Percentiles rank a stretch among this genome's conserved stretches.
These are phyloP conservation scores for Morus bassanus DNA, from an alignment of 2,797 vertebrate species.

Conservation along the genomic window DNA sequence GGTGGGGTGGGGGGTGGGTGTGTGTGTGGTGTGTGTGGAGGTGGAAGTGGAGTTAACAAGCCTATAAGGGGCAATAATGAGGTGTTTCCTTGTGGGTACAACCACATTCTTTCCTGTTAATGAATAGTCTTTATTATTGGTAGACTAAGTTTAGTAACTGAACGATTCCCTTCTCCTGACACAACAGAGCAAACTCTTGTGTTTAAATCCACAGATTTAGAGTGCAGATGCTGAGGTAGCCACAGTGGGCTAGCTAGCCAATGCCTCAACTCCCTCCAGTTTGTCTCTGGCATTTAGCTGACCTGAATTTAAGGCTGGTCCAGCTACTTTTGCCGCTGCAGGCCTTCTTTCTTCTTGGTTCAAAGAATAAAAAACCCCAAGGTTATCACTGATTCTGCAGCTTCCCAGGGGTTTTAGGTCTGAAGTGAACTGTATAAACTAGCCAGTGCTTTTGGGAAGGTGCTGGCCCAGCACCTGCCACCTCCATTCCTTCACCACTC, in stretches of 20 bases:
- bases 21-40: no score
- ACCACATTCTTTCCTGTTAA: neutral
- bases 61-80: neutral
- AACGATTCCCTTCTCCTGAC: neutral
- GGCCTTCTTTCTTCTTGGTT: neutral
- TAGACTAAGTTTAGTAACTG: neutral
- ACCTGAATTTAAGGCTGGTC: neutral
- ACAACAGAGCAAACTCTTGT: neutral
- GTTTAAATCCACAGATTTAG: neutral
- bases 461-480: neutral
- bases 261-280: neutral
- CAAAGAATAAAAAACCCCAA: neutral
- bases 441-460: neutral
- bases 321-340: neutral
- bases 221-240: neutral
- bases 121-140: neutral
- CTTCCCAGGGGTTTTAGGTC: neutral
- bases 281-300: neutral
- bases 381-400: neutral
- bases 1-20: no score
- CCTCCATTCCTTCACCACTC: constrained; percentile 15
- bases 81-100: neutral
- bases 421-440: neutral
- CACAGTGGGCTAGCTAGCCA: neutral
- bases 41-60: neutral